Evolutionary conservation across 2,888 invertebrate species (phyloP).

Genomic region (Sphaerophoria rueppellii): DNA sequence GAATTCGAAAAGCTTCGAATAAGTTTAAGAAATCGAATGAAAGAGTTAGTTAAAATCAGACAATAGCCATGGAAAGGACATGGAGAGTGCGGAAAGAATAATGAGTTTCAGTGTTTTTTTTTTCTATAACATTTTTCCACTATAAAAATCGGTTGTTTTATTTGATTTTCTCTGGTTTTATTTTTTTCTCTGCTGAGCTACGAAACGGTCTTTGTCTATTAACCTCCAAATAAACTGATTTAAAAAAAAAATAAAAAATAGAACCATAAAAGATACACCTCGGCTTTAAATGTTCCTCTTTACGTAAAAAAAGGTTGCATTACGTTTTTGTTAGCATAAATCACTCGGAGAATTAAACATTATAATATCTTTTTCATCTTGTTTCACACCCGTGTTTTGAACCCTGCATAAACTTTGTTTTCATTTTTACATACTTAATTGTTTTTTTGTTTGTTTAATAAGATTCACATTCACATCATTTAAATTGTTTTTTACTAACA

Average conservation of each 20-base stretch:
- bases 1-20: too few species aligned
- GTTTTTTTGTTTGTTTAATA: not conserved
- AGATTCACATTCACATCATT: slow-evolving; percentile 27
- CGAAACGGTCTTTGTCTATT: too few species aligned
- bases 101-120: too few species aligned
- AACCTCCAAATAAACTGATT: too few species aligned
- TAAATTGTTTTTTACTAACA: slow-evolving; percentile 37
- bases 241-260: slow-evolving; percentile 18
- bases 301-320: not conserved
- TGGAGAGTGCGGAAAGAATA: too few species aligned
- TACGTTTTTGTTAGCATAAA: slow-evolving; percentile 11
- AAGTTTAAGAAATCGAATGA: too few species aligned
- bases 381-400: slow-evolving; percentile 35
- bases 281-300: not conserved
- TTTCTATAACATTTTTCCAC: too few species aligned
- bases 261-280: slow-evolving; percentile 8
- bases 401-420: slow-evolving; percentile 34
- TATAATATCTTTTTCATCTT: slow-evolving; percentile 11
- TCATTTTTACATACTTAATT: not conserved
- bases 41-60: too few species aligned
- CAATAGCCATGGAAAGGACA: too few species aligned
- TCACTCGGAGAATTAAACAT: slow-evolving; percentile 24
- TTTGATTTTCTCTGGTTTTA: too few species aligned
- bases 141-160: too few species aligned
- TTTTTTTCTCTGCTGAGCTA: too few species aligned